Evolutionary conservation across 2,797 vertebrate species (phyloP).

Genomic region (Nyctalus aviator): DNA sequence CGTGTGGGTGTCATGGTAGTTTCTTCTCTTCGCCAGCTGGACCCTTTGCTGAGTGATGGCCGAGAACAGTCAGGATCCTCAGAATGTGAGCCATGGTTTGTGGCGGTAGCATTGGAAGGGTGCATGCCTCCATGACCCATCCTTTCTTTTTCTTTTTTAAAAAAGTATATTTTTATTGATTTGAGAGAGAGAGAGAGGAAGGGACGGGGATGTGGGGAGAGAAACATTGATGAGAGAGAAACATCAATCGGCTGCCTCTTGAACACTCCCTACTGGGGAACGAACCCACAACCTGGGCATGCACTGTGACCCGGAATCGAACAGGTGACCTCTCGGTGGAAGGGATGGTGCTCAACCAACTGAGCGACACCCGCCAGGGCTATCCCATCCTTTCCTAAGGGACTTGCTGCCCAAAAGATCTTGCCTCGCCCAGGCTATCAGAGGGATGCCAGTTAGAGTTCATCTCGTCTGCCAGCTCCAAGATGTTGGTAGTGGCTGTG

Average conservation of each 20-base stretch:
- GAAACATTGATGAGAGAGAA: too few relatives aligned
- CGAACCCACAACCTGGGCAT: too few relatives aligned
- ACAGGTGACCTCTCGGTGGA: too few relatives aligned
- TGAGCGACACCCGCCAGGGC: too few relatives aligned
- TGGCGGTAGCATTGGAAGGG: neutral
- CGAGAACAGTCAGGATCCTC: fast-evolving
- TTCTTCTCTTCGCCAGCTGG: neutral
- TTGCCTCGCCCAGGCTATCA: neutral
- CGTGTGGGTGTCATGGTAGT: fast-evolving
- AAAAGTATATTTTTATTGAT: too few relatives aligned
- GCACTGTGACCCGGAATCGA: too few relatives aligned
- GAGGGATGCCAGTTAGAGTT: neutral
- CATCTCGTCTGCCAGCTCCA: fast-evolving
- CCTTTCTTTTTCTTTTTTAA: too few relatives aligned
- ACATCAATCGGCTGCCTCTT: too few relatives aligned
- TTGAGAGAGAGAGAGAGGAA: too few relatives aligned
- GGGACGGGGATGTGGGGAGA: too few relatives aligned
- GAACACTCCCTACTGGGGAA: too few relatives aligned
- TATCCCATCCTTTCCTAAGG: fast-evolving
- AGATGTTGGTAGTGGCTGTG: neutral
- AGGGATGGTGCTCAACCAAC: too few relatives aligned
- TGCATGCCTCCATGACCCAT: fast-evolving
- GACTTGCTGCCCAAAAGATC: fast-evolving
- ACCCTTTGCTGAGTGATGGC: neutral
- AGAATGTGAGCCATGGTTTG: fast-evolving